Percentiles rank a stretch among this genome's conserved stretches.
Conservation (phyloP, 2,797 vertebrate genomes). For the Pogoniulus pusillus region DNA sequence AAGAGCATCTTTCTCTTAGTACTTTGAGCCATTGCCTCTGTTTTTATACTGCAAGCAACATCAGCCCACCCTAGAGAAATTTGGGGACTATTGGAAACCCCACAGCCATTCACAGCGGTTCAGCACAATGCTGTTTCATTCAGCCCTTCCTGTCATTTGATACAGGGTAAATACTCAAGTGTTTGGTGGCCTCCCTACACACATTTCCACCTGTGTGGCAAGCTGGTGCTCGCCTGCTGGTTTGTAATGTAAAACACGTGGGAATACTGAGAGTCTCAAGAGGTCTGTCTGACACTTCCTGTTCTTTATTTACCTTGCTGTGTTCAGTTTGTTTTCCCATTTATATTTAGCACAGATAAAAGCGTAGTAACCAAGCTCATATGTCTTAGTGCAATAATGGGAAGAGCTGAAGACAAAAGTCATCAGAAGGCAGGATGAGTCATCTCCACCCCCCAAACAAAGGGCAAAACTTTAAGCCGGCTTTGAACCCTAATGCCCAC, state of each 20-base stretch:
- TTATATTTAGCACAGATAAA: slow-evolving; percentile 70
- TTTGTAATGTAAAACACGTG: slow-evolving; percentile 62
- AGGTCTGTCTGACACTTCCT: slow-evolving; percentile 65
- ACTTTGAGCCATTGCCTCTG: background rate
- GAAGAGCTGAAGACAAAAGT: slow-evolving; percentile 17
- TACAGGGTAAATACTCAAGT: slow-evolving; percentile 57
- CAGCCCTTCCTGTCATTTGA: slow-evolving; percentile 55
- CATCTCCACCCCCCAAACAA: background rate
- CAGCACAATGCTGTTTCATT: slow-evolving; percentile 36
- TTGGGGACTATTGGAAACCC: background rate
- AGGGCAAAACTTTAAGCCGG: slow-evolving; percentile 11
- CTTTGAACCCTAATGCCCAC: background rate
- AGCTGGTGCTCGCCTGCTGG: slow-evolving; percentile 5
- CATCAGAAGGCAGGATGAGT: slow-evolving; percentile 45
- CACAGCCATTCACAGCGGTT: slow-evolving; percentile 7
- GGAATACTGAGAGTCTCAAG: slow-evolving; percentile 51
- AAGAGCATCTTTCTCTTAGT: background rate
- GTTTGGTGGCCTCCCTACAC: slow-evolving; percentile 27
- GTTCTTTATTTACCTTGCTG: slow-evolving; percentile 66
- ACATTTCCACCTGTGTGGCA: slow-evolving; percentile 69
- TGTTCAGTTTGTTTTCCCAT: slow-evolving; percentile 63
- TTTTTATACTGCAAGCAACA: slow-evolving; percentile 19
- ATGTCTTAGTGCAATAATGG: slow-evolving; percentile 44
- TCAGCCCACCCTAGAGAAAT: slow-evolving; percentile 56
- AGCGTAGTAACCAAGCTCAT: slow-evolving; percentile 12